Evolutionary conservation across 2,888 invertebrate genomes (phyloP), one percentile per base, ranked within the genome.

Genomic region (Conops quadrifasciatus): DNA sequence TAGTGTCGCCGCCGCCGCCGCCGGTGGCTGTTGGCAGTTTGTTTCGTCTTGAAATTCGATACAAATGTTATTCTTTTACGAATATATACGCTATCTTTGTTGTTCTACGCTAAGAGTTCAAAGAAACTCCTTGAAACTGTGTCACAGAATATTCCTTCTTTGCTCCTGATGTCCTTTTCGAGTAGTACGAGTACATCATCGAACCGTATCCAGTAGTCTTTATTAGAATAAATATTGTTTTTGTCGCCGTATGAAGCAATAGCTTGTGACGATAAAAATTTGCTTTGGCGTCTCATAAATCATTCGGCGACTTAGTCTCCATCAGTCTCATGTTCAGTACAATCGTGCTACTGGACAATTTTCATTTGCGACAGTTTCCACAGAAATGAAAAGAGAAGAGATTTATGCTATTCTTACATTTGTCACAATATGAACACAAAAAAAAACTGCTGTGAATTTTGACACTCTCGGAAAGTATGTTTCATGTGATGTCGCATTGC

Each of bases 51-150:
- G 81, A 78, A 82, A 83, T 80, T 73, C 69, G 82, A 83, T 78
- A 77, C 76, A 73, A 75, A 83, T 81, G 80, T 81, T 82, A 78
- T 78, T 83, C 78, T 79, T 82, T 79, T 72, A 74, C 72, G 73
- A 62, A 74, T 71, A 45, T 59, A 16, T 68, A 19, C 19, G 4
- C 9, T 36, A 36, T 36, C 36, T 66, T 53, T 66, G 66, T 26
- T 45, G 65, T 65, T 51, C 1, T 36, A 49, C 26, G 13, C 16
- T 5, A 76, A 77, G 79, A 81, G 79, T 80, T 80, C 80, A 79
- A 76, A 75, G 77, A 80, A 78, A 59, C 68, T 60, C 47, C 59
- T 62, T 62, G 19, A 28, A 53, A 59, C 19, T 36, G 45, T 21
- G n/a, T 36, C 36, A 36, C 5, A 36, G 9, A 36, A 67, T n/a